Conservation (phyloP, 2,113 vertebrate species). For the Dicaeum eximium region DNA sequence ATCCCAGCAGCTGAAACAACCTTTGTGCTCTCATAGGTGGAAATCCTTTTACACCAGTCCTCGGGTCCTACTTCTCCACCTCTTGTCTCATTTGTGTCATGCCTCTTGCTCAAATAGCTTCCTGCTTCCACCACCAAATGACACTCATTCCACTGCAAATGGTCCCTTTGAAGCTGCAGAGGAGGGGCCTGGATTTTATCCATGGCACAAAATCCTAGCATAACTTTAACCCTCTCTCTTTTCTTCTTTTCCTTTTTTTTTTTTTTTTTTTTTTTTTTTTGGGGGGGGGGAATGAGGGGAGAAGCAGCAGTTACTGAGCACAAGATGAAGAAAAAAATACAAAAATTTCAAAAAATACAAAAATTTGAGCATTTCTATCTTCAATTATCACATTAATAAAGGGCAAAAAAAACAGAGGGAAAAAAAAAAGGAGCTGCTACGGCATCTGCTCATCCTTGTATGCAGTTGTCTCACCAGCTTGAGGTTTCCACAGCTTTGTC, state of each 20-base stretch:
- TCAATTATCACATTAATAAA: background rate
- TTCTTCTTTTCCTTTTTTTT: too few species aligned
- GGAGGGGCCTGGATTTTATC: constrained; percentile 12
- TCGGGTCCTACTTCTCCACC: rapidly evolving
- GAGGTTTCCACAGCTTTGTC: background rate
- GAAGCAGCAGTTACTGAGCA: background rate
- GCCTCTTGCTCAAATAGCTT: background rate
- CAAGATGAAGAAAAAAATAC: background rate
- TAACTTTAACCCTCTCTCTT: background rate
- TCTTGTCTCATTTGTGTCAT: background rate
- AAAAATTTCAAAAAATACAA: background rate
- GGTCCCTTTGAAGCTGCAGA: background rate
- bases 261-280: too few species aligned
- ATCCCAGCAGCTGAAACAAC: background rate
- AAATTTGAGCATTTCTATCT: background rate
- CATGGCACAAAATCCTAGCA: background rate
- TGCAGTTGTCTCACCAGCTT: background rate
- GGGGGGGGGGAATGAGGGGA: rapidly evolving
- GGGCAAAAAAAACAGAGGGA: background rate
- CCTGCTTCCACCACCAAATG: constrained; percentile 43
- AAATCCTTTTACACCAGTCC: background rate
- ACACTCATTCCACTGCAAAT: constrained; percentile 25
- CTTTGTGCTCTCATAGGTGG: rapidly evolving
- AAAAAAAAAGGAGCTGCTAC: background rate
- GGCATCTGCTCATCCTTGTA: background rate